Conservation (phyloP, 2,113 vertebrate genomes). For the Crotalus helleri region DNA sequence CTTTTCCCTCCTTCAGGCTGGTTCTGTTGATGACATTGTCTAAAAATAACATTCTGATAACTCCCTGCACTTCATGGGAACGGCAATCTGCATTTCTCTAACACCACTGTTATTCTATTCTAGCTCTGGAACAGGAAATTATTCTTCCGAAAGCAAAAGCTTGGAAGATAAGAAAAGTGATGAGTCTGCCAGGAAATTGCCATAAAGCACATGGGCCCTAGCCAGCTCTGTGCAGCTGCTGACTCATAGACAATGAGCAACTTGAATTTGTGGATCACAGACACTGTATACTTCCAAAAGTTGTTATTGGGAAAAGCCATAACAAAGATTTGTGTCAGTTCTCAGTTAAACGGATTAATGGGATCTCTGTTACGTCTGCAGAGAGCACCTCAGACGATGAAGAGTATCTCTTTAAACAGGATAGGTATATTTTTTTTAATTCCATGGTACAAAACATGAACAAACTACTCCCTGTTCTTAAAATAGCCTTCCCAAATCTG, state of each 20-base stretch:
- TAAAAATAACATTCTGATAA: constrained; percentile 22
- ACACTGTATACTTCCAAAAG: neutral
- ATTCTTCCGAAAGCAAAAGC: constrained; percentile 2
- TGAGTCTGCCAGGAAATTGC: neutral
- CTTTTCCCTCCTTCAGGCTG: neutral
- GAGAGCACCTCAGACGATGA: neutral
- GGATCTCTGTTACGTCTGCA: neutral
- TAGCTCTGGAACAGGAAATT: constrained; percentile 12
- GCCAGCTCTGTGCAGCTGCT: constrained; percentile 24
- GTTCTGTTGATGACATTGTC: neutral
- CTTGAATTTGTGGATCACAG: constrained; percentile 7
- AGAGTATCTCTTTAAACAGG: neutral
- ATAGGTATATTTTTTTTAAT: neutral
- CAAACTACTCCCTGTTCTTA: neutral
- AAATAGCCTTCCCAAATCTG: neutral
- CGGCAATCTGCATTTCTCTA: neutral
- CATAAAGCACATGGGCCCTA: constrained; percentile 1
- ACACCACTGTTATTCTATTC: neutral
- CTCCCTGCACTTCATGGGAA: neutral
- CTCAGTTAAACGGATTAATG: neutral
- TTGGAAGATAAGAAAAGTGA: neutral
- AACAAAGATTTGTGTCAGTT: constrained; percentile 12
- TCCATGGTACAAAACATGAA: neutral
- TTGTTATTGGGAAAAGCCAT: neutral
- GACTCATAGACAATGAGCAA: constrained; percentile 16